phyloP scores from a whole-genome alignment of 2,888 invertebrate species.

The Eustalomyia histrio region DNA sequence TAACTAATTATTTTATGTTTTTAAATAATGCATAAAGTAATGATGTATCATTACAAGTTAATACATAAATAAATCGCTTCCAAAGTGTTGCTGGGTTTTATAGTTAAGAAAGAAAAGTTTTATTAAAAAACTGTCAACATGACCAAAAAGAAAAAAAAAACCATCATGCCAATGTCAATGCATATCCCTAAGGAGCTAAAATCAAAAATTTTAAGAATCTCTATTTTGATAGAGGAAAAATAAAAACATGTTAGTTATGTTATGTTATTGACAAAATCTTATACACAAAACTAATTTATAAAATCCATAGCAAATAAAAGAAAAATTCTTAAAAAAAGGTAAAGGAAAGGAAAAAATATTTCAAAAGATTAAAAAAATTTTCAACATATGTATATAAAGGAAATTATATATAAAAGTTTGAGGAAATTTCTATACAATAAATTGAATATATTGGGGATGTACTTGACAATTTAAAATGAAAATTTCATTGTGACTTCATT shows the following conservation, averaged over 20 bases:
- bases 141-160: conserved; percentile 30
- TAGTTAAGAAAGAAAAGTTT: conserved; percentile 28
- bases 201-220: conserved; percentile 64
- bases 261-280: conserved; percentile 55
- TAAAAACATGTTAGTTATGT: not conserved
- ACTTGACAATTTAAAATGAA: not conserved
- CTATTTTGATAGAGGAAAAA: conserved; percentile 6
- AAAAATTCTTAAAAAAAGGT: conserved; percentile 1
- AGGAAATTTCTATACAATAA: not conserved
- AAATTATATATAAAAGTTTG: conserved; percentile 8
- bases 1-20: too few species aligned
- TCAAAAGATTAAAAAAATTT: conserved; percentile 17
- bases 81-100: too few species aligned
- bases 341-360: conserved; percentile 9
- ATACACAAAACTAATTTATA: conserved; percentile 60
- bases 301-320: conserved; percentile 47
- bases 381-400: not conserved
- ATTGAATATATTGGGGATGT: not conserved
- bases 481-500: conserved; percentile 58
- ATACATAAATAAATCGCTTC: too few species aligned
- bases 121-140: conserved; percentile 65
- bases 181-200: conserved; percentile 55
- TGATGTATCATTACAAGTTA: too few species aligned
- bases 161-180: conserved; percentile 43
- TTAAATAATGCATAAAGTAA: too few species aligned